Base-by-base conservation (phyloP, 2,797 vertebrate species). In the Esox lucius region DNA sequence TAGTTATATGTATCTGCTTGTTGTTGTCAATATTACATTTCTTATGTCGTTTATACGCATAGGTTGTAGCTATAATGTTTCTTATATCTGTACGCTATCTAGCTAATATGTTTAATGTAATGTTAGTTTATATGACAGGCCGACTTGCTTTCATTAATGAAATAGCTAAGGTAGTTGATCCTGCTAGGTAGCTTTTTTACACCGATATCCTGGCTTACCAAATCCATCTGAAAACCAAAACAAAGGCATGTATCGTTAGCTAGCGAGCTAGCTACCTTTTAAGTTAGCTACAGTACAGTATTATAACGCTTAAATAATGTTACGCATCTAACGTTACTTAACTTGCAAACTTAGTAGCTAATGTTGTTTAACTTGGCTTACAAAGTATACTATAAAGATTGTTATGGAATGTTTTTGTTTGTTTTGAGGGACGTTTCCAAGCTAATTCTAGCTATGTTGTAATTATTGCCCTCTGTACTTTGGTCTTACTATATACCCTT, bases 141-240 rank as follows among this genome's bases (percentile, higher is more conserved):
- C 33, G 15, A n/a, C 65, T 67, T 67, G 65, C 13, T 35, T 67
- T 35, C 65, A 35, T 31, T 17, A 16, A 16, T 15, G 15, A 0
- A 19, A 16, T 62, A 62, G 59, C 22, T 33, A 28, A 7, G n/a
- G 62, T 15, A 31, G 33, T 28, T 73, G 39, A 61, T 48, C 22
- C 0, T 35, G 61, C 39, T 62, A 28, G 8, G 26, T 62, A 2
- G 28, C 24, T 26, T 48, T 22, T 42, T 42, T 33, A 33, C 26
- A 70, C 51, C 33, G 33, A 22, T 62, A 19, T 73, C 9, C n/a
- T 59, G 90, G 85, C 85, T 90, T 86, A 82, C 53, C 84, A 89
- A 91, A 90, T 88, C 85, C 87, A 83, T 35, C 53, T 83, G 80
- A 85, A 79, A 76, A 80, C 71, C 69, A 80, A 15, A 85, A 90